These are phyloP conservation scores for Canis aureus DNA, from an alignment of 2,113 vertebrate species.

Conservation along the genomic window DNA sequence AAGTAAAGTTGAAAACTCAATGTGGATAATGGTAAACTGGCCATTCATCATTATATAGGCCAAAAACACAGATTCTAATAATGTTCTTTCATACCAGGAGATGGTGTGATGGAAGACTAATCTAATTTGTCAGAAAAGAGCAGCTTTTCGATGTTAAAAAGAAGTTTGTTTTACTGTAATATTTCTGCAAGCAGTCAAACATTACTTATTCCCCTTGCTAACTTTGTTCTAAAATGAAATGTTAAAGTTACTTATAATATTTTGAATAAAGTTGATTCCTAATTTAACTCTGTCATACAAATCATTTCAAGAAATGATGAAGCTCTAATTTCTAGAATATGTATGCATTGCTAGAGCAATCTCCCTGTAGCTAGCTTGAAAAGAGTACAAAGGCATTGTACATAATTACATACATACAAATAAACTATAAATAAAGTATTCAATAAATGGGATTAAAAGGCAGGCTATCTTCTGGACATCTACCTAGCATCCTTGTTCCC, in stretches of 20 bases:
- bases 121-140: slow-evolving; percentile 4
- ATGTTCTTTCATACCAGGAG: not conserved
- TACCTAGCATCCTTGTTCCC: not conserved
- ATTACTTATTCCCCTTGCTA: slow-evolving; percentile 39
- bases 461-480: not conserved
- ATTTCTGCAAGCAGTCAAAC: slow-evolving; percentile 71
- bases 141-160: slow-evolving; percentile 58
- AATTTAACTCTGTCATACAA: not conserved
- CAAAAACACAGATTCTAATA: not conserved
- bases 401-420: not conserved
- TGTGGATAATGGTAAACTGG: not conserved
- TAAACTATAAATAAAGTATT: not conserved
- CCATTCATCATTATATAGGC: not conserved
- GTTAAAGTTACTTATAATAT: not conserved
- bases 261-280: not conserved
- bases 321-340: not conserved
- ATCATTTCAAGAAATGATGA: not conserved
- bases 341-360: not conserved
- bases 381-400: not conserved
- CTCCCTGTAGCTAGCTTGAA: not conserved
- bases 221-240: not conserved
- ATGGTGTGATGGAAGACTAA: not conserved
- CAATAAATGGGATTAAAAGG: not conserved
- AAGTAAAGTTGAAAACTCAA: slow-evolving; percentile 7
- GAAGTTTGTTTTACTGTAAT: slow-evolving; percentile 63